Evolutionary conservation across 2,113 vertebrate genomes (phyloP).

Genomic region (Empidonax alnorum): DNA sequence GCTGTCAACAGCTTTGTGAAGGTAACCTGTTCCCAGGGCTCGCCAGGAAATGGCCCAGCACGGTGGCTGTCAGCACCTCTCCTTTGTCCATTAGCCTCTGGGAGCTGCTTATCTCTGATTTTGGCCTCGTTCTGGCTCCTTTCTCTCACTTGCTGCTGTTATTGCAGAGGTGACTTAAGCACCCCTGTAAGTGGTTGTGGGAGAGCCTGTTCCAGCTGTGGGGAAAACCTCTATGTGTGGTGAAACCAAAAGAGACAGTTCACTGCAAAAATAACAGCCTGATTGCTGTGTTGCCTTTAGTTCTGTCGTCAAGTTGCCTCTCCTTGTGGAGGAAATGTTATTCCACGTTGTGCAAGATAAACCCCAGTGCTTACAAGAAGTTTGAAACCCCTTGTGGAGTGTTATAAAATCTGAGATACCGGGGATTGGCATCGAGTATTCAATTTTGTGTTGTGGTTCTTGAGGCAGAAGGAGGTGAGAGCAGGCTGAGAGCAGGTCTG

Average conservation of each 20-base stretch:
- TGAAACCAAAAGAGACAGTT: neutral
- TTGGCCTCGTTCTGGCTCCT: neutral
- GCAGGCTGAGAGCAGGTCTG: neutral
- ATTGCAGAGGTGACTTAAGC: neutral
- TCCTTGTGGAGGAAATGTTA: neutral
- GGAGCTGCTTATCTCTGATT: neutral
- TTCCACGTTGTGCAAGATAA: neutral
- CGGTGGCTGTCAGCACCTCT: neutral
- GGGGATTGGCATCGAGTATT: neutral
- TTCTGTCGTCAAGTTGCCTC: neutral
- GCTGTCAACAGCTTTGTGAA: constrained; percentile 99
- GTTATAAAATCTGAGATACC: neutral
- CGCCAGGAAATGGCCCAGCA: neutral
- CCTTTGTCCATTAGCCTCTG: neutral
- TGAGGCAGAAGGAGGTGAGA: neutral
- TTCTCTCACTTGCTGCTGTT: neutral
- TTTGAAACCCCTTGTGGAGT: neutral
- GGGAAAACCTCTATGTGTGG: neutral
- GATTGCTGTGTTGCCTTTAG: neutral
- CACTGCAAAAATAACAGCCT: neutral
- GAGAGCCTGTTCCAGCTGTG: neutral
- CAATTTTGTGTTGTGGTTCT: neutral
- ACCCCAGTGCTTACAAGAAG: neutral
- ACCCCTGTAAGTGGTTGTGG: neutral
- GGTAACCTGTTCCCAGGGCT: constrained; percentile 69